A percentile compares a stretch with the other conserved stretches of the same genome.
Conservation (phyloP, 2,797 vertebrate genomes). For the Dryobates pubescens region DNA sequence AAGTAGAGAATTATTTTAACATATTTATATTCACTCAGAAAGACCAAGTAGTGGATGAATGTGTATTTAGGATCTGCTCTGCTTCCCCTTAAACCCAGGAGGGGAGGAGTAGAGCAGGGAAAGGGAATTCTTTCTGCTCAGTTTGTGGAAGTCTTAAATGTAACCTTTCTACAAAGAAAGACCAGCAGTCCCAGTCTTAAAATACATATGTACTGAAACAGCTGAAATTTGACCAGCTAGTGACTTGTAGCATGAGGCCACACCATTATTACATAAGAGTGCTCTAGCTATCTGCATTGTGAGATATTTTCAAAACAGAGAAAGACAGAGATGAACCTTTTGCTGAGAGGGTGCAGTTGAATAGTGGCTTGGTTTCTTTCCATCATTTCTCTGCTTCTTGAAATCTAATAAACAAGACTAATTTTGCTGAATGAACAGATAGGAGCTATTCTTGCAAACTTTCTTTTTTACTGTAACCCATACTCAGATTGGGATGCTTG, state of each 20-base stretch:
- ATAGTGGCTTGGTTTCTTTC: neutral
- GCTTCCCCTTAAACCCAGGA: neutral
- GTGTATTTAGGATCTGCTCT: neutral
- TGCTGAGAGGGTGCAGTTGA: neutral
- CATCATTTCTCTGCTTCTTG: neutral
- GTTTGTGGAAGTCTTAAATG: slow-evolving; percentile 1
- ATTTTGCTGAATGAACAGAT: neutral
- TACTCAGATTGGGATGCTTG: neutral
- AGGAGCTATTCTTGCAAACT: neutral
- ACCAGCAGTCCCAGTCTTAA: neutral
- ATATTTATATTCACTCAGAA: neutral
- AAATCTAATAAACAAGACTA: neutral
- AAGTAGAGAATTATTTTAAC: neutral
- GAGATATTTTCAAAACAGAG: neutral
- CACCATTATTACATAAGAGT: neutral
- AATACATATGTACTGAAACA: neutral
- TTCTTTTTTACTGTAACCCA: neutral
- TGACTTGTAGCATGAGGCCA: neutral
- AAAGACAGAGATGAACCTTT: neutral
- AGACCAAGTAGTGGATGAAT: neutral
- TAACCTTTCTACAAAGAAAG: neutral
- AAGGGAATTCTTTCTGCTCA: neutral
- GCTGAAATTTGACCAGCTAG: neutral
- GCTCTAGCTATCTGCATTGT: neutral
- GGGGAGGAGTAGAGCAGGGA: neutral